phyloP scores from a whole-genome alignment of 1,140 invertebrate genomes.

The Temnothorax curvispinosus region DNA sequence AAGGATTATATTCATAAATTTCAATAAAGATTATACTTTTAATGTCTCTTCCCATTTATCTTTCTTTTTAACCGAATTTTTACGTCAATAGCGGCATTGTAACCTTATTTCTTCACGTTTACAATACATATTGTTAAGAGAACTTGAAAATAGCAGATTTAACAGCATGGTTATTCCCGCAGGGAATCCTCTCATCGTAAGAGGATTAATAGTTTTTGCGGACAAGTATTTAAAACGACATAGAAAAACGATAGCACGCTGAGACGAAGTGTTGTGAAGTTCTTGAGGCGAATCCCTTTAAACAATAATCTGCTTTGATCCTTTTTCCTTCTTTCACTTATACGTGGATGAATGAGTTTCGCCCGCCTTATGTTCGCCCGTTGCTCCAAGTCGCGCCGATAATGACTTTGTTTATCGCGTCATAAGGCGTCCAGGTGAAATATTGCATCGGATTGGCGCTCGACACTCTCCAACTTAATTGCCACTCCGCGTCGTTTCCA shows the following conservation, averaged over 20 bases:
- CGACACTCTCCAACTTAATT: slow-evolving; percentile 63
- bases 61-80: too few relatives aligned
- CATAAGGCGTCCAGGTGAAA: slow-evolving; percentile 82
- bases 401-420: slow-evolving; percentile 85
- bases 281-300: not conserved
- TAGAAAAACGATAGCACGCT: not conserved
- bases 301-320: slow-evolving; percentile 59
- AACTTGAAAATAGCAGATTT: too few relatives aligned
- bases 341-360: slow-evolving; percentile 19
- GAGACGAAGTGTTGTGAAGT: not conserved
- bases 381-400: slow-evolving; percentile 65
- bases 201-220: not conserved
- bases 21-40: not conserved
- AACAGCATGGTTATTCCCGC: not conserved
- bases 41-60: not conserved
- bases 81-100: too few relatives aligned
- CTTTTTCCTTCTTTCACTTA: slow-evolving; percentile 40
- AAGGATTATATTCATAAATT: not conserved
- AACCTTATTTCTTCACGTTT: not conserved
- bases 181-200: not conserved
- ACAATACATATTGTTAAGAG: not conserved
- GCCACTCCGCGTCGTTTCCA: slow-evolving; percentile 55
- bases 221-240: not conserved
- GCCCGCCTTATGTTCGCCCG: slow-evolving; percentile 76
- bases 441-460: slow-evolving; percentile 73